Percentiles rank a stretch among this genome's conserved stretches.
Evolutionary conservation across 1,140 invertebrate genomes (phyloP).

Genomic region (Leptinotarsa lineolata): DNA sequence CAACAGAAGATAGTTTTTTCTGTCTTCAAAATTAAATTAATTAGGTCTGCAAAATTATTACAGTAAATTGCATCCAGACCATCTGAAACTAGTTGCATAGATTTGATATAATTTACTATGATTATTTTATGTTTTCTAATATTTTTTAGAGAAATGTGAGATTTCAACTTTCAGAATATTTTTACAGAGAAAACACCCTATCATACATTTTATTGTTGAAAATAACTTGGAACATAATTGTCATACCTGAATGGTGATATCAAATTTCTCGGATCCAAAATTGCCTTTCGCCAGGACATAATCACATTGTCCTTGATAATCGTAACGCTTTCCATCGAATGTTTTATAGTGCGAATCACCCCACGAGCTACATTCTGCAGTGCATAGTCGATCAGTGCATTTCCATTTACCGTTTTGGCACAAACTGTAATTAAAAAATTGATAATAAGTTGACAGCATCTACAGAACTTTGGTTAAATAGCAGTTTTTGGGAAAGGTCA

Average conservation of each 20-base stretch:
- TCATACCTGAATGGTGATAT: conserved; percentile 69
- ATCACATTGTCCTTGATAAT: conserved; percentile 87
- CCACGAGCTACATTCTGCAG: conserved; percentile 78
- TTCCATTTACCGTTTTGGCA: conserved; percentile 72
- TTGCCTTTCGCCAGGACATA: conserved; percentile 80
- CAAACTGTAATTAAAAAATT: conserved; percentile 51
- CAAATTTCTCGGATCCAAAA: conserved; percentile 67
- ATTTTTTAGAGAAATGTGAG: background rate
- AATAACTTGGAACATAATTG: background rate
- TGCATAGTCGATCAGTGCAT: conserved; percentile 67
- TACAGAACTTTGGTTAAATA: too few relatives aligned
- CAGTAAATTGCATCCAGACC: too few relatives aligned
- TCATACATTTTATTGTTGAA: too few relatives aligned
- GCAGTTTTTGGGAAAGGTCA: too few relatives aligned
- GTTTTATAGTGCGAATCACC: conserved; percentile 87
- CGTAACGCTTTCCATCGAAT: conserved; percentile 81
- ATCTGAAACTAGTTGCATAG: too few relatives aligned
- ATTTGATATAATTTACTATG: too few relatives aligned
- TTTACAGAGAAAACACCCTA: background rate
- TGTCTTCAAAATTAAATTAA: too few relatives aligned
- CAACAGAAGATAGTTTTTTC: too few relatives aligned
- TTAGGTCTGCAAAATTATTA: too few relatives aligned
- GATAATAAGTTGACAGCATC: too few relatives aligned
- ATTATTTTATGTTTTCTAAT: too few relatives aligned
- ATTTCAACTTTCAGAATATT: background rate